Base-by-base conservation (phyloP, 2,888 invertebrate species). In the Asteroscopus sphinx region DNA sequence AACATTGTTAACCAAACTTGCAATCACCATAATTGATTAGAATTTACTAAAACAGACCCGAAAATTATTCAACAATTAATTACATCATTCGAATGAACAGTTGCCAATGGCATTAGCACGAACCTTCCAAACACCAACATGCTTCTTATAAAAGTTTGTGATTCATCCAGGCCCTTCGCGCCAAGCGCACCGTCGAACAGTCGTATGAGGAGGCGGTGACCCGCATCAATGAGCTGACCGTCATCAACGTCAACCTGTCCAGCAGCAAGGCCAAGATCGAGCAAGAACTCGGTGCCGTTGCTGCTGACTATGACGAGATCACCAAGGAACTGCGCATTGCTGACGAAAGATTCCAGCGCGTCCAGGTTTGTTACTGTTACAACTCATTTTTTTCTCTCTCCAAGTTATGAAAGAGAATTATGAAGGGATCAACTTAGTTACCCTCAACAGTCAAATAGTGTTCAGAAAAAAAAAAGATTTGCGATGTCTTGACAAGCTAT, bases 251-350 rank as follows among this genome's bases (percentile, higher is more conserved):
- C 73, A 98, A 98, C 95, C 95, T 99, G 88, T 97, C 98, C 59
- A 98, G 99, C 83, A 96, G 97, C 93, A 99, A 98, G 96, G 97
- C 97, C 88, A 99, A 99, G 95, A 96, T 99, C 88, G 99, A 99
- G 94, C 98, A 98, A 88, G 99, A 99, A 93, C 95, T 99, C 83
- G 94, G 96, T 51, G 97, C 97, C 79, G 96, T 99, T 81, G 98
- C 99, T 77, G 96, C 98, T 79, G 99, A 99, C 94, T 98, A 99
- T 91, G 99, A 99, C 89, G 99, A 99, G 94, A 98, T 99, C 87
- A 98, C 98, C 92, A 98, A 98, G 95, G 99, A 99, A 92, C 95
- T 99, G 85, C 97, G 98, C 92, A 96, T 98, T 80, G 96, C 96
- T 86, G 99, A 99, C 89, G 99, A 99, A 94, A 97, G 98, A 94